Conservation (phyloP, 2,888 invertebrate genomes). For the Clivina fossor region DNA sequence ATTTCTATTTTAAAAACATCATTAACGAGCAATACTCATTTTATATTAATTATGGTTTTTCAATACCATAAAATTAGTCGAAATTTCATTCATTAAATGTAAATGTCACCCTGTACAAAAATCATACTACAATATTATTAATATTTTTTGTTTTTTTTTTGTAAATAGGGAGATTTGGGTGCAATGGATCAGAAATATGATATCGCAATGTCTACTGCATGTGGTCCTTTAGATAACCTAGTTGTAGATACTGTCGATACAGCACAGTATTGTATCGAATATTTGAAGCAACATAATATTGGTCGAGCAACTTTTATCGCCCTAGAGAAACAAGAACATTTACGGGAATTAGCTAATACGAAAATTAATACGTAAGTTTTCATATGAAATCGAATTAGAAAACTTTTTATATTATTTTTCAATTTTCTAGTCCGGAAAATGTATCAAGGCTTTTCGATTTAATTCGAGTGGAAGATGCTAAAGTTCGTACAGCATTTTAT, state of each 20-base stretch:
- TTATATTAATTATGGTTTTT: too few species aligned
- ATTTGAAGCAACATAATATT: constrained; percentile 73
- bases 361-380: constrained; percentile 59
- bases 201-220: constrained; percentile 93
- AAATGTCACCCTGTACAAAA: too few species aligned
- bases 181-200: constrained; percentile 92
- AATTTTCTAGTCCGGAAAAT: constrained; percentile 71
- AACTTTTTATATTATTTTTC: constrained; percentile 12
- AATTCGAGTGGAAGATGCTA: constrained; percentile 75
- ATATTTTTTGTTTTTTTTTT: constrained; percentile 4
- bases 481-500: constrained; percentile 85
- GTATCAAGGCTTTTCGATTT: constrained; percentile 89
- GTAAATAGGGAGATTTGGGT: constrained; percentile 85
- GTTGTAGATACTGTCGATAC: constrained; percentile 87
- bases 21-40: neutral
- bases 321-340: constrained; percentile 78
- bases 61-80: too few species aligned
- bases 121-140: constrained; percentile 1
- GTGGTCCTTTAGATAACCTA: constrained; percentile 85
- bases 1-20: constrained; percentile 5
- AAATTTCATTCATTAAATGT: too few species aligned
- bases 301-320: constrained; percentile 88
- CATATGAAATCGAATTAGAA: neutral
- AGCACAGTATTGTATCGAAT: constrained; percentile 80
- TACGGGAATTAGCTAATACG: constrained; percentile 52